Evolutionary conservation across 2,797 vertebrate species (phyloP).

Genomic region (Oreortyx pictus): DNA sequence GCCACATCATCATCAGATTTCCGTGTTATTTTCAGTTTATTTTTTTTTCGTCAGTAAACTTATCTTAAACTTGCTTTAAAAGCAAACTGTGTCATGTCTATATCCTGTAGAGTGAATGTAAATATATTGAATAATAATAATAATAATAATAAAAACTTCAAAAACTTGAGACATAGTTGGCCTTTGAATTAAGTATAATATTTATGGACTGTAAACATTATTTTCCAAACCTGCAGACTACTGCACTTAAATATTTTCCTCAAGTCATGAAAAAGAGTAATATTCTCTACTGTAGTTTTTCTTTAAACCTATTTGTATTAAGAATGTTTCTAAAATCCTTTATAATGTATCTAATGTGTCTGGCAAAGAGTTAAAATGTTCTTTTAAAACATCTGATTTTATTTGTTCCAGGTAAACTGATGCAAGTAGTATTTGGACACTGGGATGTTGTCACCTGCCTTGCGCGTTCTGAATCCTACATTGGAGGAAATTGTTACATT

Average conservation of each 20-base stretch:
- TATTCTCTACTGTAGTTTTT: not conserved
- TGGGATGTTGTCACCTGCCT: conserved; percentile 97
- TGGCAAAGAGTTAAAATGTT: not conserved
- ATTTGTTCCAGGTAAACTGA: conserved; percentile 89
- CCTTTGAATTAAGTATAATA: not conserved
- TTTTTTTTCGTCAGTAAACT: not conserved
- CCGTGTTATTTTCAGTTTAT: not conserved
- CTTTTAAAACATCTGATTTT: not conserved
- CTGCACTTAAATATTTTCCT: not conserved
- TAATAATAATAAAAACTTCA: not conserved
- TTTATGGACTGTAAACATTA: not conserved
- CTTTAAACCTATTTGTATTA: not conserved
- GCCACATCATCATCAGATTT: not conserved
- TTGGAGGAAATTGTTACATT: conserved; percentile 96
- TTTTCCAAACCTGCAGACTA: not conserved
- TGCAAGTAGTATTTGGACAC: conserved; percentile 96
- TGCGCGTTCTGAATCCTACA: conserved; percentile 94
- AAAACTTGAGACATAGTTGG: not conserved
- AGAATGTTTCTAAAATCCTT: not conserved
- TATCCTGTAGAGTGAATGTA: not conserved
- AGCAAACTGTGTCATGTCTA: not conserved
- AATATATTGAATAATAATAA: not conserved
- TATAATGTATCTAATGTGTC: not conserved
- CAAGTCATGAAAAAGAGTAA: not conserved
- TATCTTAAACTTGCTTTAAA: not conserved